Base-by-base conservation (phyloP, 2,888 invertebrate genomes). In the Drosophila nigricruria region DNA sequence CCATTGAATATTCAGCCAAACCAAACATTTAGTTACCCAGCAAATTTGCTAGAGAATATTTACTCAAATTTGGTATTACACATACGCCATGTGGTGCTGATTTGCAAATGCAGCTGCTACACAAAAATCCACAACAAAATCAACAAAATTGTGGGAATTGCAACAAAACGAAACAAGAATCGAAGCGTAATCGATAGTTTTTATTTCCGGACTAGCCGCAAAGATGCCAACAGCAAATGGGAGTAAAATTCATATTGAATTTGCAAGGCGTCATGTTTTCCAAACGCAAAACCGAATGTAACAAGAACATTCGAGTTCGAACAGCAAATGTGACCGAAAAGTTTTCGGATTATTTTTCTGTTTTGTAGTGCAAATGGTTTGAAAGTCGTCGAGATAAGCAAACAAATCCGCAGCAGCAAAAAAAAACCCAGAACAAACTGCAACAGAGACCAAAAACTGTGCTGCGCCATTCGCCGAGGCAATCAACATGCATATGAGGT, bases 401-500 rank as follows among this genome's bases (percentile, higher is more conserved):
- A 63, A 57, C 67, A 63, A 73, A 72, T 64, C 67, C 42, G 23
- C 47, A 53, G 25, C 54, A 4, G n/a, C n/a, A 9, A 47, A 20
- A 23, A 47, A 43, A 10, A 1, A 16, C 8, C 14, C 8, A 20
- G 14, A 42, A 43, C 56, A 18, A 49, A 50, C 34, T 52, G 38
- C 49, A 56, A 38, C 49, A 47, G 45, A 61, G 36, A 69, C 27
- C 47, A 23, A 66, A 60, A 66, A 72, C 58, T 69, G 53, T 61
- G 64, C 59, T 36, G 45, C 57, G 65, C 25, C 25, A 36, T 12
- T 10, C 10, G 27, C 53, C 60, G 64, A 71, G 43, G 85, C 82
- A 88, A 82, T 82, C 82, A 88, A 65, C 85, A 77, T 85, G 82
- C 82, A 88, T 77, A 81, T 77, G 80, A 61, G 83, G 23, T 40